phyloP scores from a whole-genome alignment of 2,797 vertebrate species.

The Liparis tanakae region DNA sequence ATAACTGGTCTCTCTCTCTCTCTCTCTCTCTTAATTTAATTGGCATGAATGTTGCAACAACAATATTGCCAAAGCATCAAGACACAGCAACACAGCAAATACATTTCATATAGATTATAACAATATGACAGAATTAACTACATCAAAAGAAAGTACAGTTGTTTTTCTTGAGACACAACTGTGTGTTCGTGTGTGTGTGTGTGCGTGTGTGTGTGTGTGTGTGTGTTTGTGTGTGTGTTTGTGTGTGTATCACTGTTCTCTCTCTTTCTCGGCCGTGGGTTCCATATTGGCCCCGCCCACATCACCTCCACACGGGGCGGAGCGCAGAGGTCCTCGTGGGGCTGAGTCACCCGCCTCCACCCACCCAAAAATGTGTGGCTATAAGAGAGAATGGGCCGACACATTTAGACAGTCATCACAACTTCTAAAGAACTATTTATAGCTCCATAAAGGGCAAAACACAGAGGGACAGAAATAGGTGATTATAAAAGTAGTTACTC shows the following conservation, averaged over 20 bases:
- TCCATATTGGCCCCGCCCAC: constrained; percentile 42
- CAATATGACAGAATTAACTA: too few relatives aligned
- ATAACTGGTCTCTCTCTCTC: neutral
- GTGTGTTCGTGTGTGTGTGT: too few relatives aligned
- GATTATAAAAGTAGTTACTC: constrained; percentile 33
- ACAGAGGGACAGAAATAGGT: constrained; percentile 26
- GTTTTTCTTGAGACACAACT: too few relatives aligned
- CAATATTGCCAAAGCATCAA: too few relatives aligned
- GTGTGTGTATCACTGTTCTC: too few relatives aligned
- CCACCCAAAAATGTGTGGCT: constrained; percentile 41
- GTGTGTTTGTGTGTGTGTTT: too few relatives aligned
- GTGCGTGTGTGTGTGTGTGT: too few relatives aligned
- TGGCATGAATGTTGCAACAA: too few relatives aligned
- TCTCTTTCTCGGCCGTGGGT: constrained; percentile 11
- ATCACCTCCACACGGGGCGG: constrained; percentile 31
- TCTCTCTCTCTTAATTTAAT: neutral
- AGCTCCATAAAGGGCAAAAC: constrained; percentile 21
- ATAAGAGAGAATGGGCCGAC: constrained; percentile 43
- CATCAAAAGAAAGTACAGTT: too few relatives aligned
- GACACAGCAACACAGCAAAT: too few relatives aligned
- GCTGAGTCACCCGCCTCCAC: constrained; percentile 69
- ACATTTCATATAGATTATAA: too few relatives aligned
- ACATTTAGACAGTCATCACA: constrained; percentile 33
- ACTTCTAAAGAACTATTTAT: constrained; percentile 57
- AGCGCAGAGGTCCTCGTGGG: constrained; percentile 51